Evolutionary conservation across 1,140 invertebrate genomes (phyloP), one percentile per base, ranked within the genome.

Genomic region (Subanguina moxae): DNA sequence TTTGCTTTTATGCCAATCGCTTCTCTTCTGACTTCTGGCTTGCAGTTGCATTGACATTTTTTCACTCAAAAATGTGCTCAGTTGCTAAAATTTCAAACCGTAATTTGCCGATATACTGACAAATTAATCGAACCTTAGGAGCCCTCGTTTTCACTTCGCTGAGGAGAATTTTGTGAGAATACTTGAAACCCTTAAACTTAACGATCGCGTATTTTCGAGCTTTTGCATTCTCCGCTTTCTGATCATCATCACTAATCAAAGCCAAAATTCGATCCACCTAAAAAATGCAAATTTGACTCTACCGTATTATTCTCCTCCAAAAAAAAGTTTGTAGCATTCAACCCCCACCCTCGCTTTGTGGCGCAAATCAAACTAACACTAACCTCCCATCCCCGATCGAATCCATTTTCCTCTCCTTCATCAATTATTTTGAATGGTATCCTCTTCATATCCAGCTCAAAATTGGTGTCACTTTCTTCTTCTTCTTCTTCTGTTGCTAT

Each of bases 321-420:
- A n/a, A n/a, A n/a, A n/a, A n/a, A n/a, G n/a, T n/a, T 38, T 38
- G 3, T 38, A 38, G 32, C 32, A 38, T 38, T 38, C n/a, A n/a
- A n/a, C n/a, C n/a, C n/a, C n/a, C n/a, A n/a, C n/a, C n/a, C n/a
- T n/a, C n/a, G n/a, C n/a, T n/a, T n/a, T n/a, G n/a, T n/a, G n/a
- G n/a, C n/a, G n/a, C n/a, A n/a, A n/a, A 45, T 45, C 11, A 45
- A 45, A 45, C 43, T 13, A 58, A 61, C 3, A 25, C 58, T 1
- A 7, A 61, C 58, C 38, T 61, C 58, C 58, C 58, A 61, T 19
- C 58, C 58, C 3, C 58, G 58, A n/a, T 61, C 58, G n/a, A 61
- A 61, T 21, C 58, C 58, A 61, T 61, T 61, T 13, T 61, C 38
- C 8, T 3, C 58, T 7, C 27, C 58, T 43, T 61, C 58, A 7